Evolutionary conservation across 2,888 invertebrate species (phyloP), one percentile per base, ranked within the genome.

Genomic region (Volucella inflata): DNA sequence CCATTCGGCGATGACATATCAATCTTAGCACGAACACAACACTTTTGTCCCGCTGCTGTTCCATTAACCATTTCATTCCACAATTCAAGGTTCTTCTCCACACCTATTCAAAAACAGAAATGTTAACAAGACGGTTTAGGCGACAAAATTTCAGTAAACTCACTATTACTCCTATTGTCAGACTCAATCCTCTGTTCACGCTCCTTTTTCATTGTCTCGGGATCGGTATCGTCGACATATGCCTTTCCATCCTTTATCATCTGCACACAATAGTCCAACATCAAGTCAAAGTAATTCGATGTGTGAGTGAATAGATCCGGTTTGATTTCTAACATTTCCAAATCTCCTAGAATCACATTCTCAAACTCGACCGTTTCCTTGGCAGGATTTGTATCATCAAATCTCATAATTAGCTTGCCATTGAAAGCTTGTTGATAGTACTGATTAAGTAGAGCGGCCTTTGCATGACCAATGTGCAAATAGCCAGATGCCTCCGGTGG

Each of bases 401-500:
- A 99, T 87, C 99, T 94, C 98, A 99, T 98, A 84, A 99, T 96
- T 0, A 99, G 94, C 90, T 96, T 96, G 0, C 99, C 99, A 89
- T 99, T 93, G 92, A 98, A 99, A 1, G 95, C 94, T 89, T 96
- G 94, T 88, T 98, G 98, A 90, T 99, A 99, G 93, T 99, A 97
- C 91, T 99, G 99, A 93, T 99, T 99, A 12, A 99, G 93, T 0
- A 99, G 94, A 16, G 99, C 99, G 8, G 99, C 99, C 92, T 99
- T 99, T 0, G 99, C 99, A 92, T 99, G 99, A 0, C 99, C 99
- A 91, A 99, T 98, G 91, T 99, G 99, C 21, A 99, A 94, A 92
- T 96, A 98, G 94, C 98, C 99, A 88, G 99, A 99, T 44, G 99
- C 99, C 93, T 99, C 99, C 48, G 99, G 99, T n/a, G 99, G 99